Base-by-base conservation (phyloP, 2,113 vertebrate genomes). In the Rhadina sibilatrix region DNA sequence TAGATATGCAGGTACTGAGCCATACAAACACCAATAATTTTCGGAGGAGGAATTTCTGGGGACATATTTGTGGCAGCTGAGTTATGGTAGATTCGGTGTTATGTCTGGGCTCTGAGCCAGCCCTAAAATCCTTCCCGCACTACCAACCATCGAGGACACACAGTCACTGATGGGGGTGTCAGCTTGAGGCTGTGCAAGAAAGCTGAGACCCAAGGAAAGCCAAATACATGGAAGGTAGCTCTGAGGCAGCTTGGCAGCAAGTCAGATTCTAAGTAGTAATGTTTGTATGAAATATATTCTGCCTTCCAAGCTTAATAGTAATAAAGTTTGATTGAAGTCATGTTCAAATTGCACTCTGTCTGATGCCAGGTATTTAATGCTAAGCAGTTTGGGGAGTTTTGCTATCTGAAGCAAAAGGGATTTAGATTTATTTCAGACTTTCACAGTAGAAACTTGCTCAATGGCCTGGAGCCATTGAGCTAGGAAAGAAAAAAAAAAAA, bases 311-410 rank as follows among this genome's bases (percentile, higher is more conserved):
- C 79, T 89, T 93, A 96, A 70, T 59, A 92, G 82, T 59, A 97
- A 96, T 94, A 92, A 97, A 94, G 52, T 92, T 90, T 95, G 90
- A 96, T 90, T 89, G 90, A 87, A 94, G 79, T 90, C 47, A 71
- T 49, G 76, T 96, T 96, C 76, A 94, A 56, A 96, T 93, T 93
- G 88, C 49, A 57, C 56, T 77, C 79, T 91, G 49, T 65, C 74
- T 86, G 83, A 90, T 83, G 90, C 85, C 96, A 96, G 92, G n/a
- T 94, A 92, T 93, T 96, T 97, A 90, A 95, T 93, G 83, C 83
- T 94, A 90, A 92, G 76, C 60, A 95, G 76, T 89, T 89, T 68
- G 16, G 64, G 71, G 92, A 75, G 38, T 83, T 91, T 83, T 90
- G 79, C 88, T 95, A 71, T 90, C 93, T 90, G 83, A 92, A 94